Evolutionary conservation across 2,797 vertebrate genomes (phyloP).

Genomic region (Allobates femoralis): DNA sequence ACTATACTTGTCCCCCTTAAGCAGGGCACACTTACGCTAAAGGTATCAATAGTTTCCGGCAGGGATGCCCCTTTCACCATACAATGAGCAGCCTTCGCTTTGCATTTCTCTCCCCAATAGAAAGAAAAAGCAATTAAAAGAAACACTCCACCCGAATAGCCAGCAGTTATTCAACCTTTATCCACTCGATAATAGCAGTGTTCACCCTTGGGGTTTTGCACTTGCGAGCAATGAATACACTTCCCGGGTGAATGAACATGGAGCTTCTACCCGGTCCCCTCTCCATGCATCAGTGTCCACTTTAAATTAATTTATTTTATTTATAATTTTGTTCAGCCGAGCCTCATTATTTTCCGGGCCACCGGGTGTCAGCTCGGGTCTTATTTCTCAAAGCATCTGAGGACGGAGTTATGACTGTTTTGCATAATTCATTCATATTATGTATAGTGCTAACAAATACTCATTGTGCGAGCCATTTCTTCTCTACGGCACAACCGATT

Average conservation of each 20-base stretch:
- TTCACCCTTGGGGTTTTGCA: conserved; percentile 56
- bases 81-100: conserved; percentile 56
- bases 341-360: conserved; percentile 62
- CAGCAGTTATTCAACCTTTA: conserved; percentile 64
- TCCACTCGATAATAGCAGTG: conserved; percentile 62
- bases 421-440: conserved; percentile 65
- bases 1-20: not conserved
- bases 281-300: conserved; percentile 63
- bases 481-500: conserved; percentile 56
- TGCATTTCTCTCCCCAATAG: conserved; percentile 50
- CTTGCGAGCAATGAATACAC: conserved; percentile 63
- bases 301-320: conserved; percentile 65
- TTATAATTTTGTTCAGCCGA: conserved; percentile 64
- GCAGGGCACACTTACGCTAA: conserved; percentile 23
- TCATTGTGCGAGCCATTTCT: conserved; percentile 57
- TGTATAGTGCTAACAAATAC: conserved; percentile 63
- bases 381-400: conserved; percentile 56
- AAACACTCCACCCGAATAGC: conserved; percentile 59
- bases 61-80: conserved; percentile 29
- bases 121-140: conserved; percentile 61
- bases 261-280: conserved; percentile 40
- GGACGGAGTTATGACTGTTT: conserved; percentile 58
- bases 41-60: conserved; percentile 10
- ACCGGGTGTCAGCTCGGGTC: conserved; percentile 61
- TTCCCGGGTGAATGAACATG: conserved; percentile 63